Conservation (phyloP, 2,888 invertebrate species). For the Campoplex capitator region DNA sequence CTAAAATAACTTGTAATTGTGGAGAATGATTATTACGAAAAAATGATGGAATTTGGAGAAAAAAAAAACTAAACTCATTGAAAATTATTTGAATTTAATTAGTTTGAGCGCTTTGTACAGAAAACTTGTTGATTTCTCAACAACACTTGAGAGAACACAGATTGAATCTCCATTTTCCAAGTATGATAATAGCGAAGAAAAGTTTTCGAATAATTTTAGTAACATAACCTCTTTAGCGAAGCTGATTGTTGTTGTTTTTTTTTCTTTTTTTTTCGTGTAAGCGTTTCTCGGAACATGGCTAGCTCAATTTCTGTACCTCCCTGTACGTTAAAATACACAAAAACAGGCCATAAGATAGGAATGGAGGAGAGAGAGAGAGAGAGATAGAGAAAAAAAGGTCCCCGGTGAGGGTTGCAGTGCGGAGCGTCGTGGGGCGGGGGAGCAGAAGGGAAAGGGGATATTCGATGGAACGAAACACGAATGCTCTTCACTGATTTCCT, state of each 20-base stretch:
- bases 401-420: constrained; percentile 55
- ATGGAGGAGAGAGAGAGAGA: background rate
- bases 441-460: constrained; percentile 63
- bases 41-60: no score
- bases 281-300: constrained; percentile 9
- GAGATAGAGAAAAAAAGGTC: background rate
- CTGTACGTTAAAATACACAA: constrained; percentile 59
- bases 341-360: constrained; percentile 41
- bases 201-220: constrained; percentile 16
- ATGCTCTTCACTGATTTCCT: constrained; percentile 84
- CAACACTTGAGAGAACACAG: background rate
- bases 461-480: constrained; percentile 74
- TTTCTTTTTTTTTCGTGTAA: background rate
- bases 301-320: constrained; percentile 55
- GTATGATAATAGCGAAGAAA: background rate
- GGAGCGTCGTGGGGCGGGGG: constrained; percentile 41
- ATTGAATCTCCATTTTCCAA: background rate
- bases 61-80: background rate
- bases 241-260: constrained; percentile 8
- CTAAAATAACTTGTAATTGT: background rate
- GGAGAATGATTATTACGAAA: background rate
- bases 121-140: background rate
- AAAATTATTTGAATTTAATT: background rate
- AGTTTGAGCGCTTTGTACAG: background rate
- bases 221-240: constrained; percentile 2